A percentile compares a stretch with the other conserved stretches of the same genome.
These are phyloP conservation scores for Albula goreensis DNA, from an alignment of 2,113 vertebrate genomes.

Conservation along the genomic window DNA sequence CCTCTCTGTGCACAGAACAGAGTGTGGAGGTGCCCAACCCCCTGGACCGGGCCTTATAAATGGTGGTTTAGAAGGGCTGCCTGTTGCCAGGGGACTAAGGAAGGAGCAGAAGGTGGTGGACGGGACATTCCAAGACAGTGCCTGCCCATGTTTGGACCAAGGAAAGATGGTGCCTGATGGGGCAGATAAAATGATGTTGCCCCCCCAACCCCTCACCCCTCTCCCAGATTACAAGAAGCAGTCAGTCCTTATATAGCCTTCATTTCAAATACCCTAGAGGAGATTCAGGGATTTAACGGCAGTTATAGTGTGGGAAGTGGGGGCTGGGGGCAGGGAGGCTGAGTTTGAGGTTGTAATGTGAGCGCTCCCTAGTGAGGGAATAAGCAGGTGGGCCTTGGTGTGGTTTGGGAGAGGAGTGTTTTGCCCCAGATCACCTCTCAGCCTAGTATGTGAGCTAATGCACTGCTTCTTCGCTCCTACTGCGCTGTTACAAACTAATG, in stretches of 20 bases:
- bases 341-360: constrained; percentile 36
- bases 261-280: constrained; percentile 43
- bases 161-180: constrained; percentile 11
- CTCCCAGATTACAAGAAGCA: constrained; percentile 10
- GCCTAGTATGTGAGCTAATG: constrained; percentile 19
- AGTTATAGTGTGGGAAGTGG: constrained; percentile 34
- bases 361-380: constrained; percentile 36
- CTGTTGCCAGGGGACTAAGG: not conserved
- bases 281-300: constrained; percentile 20
- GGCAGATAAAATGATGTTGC: constrained; percentile 43
- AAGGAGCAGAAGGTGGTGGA: not conserved
- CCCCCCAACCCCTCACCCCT: not conserved
- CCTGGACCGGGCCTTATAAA: constrained; percentile 46
- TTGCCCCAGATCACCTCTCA: not conserved
- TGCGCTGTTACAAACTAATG: not conserved
- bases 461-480: not conserved
- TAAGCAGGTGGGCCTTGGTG: constrained; percentile 28
- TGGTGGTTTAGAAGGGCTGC: constrained; percentile 22
- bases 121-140: constrained; percentile 31
- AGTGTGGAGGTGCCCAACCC: constrained; percentile 13
- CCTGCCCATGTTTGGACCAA: constrained; percentile 51
- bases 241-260: constrained; percentile 60
- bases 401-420: not conserved
- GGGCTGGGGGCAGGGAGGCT: constrained; percentile 28
- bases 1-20: constrained; percentile 15